These are phyloP conservation scores for Xestia c-nigrum DNA, from an alignment of 2,888 invertebrate genomes.

Conservation along the genomic window DNA sequence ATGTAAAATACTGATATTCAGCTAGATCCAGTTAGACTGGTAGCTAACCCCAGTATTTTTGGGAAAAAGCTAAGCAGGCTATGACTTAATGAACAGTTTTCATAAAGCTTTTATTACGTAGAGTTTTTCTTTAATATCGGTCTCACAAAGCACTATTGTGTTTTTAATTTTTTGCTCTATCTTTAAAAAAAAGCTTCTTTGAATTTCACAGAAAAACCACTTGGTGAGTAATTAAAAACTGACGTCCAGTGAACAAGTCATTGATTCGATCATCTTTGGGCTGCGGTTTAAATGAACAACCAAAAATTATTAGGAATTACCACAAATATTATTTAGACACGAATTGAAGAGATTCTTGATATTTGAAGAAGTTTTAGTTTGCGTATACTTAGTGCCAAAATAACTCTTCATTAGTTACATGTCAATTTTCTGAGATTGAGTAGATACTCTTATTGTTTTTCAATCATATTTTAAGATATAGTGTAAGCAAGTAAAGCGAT, in stretches of 20 bases:
- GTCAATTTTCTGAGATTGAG: neutral
- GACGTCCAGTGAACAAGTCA: neutral
- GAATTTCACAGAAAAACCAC: neutral
- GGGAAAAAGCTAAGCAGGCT: no score
- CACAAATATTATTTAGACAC: neutral
- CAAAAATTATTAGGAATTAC: neutral
- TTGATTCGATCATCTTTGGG: neutral
- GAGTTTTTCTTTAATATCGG: neutral
- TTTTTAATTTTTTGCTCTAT: neutral
- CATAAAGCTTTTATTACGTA: neutral
- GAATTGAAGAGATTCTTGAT: neutral
- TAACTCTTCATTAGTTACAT: neutral
- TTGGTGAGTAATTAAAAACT: neutral
- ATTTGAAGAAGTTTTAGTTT: neutral
- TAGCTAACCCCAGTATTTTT: no score
- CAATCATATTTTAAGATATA: neutral
- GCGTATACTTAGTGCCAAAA: neutral
- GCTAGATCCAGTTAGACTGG: no score
- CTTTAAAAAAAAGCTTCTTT: neutral
- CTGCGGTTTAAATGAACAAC: conserved; percentile 4
- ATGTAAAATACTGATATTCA: no score
- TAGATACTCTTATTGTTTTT: neutral
- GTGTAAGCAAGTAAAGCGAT: no score
- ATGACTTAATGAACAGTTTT: neutral
- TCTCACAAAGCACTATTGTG: neutral